A percentile compares a stretch with the other conserved stretches of the same genome.
These are phyloP conservation scores for Perdita meconis DNA, from an alignment of 2,888 invertebrate genomes.

Conservation along the genomic window DNA sequence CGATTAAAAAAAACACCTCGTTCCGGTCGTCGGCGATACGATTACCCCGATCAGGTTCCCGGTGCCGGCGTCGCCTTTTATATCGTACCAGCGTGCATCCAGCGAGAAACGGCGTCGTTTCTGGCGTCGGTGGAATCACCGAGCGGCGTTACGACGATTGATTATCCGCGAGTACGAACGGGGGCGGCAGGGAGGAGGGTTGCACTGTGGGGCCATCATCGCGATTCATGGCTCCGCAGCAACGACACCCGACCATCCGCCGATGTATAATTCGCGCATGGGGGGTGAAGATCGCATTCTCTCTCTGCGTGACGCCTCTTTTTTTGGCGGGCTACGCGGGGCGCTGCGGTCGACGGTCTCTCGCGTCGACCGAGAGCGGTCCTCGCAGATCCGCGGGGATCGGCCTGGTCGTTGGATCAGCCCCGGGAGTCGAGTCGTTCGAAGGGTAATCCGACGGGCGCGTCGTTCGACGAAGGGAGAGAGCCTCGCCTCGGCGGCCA, in stretches of 20 bases:
- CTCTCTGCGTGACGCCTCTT: conserved; percentile 75
- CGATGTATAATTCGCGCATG: conserved; percentile 81
- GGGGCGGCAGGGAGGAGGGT: conserved; percentile 76
- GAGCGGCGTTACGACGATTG: conserved; percentile 84
- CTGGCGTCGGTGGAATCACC: conserved; percentile 77
- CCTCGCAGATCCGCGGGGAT: conserved; percentile 35
- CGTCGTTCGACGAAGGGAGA: too few species aligned
- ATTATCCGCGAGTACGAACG: conserved; percentile 81
- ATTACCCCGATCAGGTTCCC: too few species aligned
- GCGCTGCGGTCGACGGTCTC: conserved; percentile 78
- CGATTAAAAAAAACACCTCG: not conserved
- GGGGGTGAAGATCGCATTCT: conserved; percentile 81
- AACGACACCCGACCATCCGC: conserved; percentile 78
- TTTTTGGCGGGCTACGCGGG: conserved; percentile 81
- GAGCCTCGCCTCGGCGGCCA: too few species aligned
- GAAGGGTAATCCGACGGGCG: too few species aligned
- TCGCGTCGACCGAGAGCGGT: conserved; percentile 45
- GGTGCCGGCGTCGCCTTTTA: not conserved
- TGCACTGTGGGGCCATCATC: conserved; percentile 81
- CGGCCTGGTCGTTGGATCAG: not conserved
- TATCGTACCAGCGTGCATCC: conserved; percentile 46
- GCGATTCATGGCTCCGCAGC: conserved; percentile 82
- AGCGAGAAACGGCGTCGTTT: conserved; percentile 65
- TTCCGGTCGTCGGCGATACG: not conserved
- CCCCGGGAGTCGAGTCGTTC: too few species aligned